phyloP scores from a whole-genome alignment of 2,888 invertebrate species.

The Noctuana brunneofusca region DNA sequence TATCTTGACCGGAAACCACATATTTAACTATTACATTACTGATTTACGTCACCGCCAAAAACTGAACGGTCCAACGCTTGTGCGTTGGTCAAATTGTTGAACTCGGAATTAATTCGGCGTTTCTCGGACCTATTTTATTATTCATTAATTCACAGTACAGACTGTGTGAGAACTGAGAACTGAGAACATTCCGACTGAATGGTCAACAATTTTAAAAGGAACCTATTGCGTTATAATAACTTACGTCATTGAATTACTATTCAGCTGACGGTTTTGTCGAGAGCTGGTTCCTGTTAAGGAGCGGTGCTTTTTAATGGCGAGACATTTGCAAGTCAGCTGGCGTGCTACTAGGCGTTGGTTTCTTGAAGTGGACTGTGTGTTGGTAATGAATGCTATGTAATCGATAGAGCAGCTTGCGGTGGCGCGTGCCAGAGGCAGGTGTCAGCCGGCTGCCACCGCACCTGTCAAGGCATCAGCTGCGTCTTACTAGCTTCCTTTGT shows the following conservation, averaged over 20 bases:
- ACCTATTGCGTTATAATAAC: conserved; percentile 34
- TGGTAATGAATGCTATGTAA: conserved; percentile 52
- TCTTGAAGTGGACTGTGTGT: conserved; percentile 47
- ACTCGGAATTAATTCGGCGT: conserved; percentile 25
- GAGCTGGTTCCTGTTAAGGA: conserved; percentile 35
- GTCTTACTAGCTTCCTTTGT: conserved; percentile 63
- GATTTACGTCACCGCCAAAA: conserved; percentile 18
- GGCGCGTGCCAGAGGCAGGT: conserved; percentile 73
- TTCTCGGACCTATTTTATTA: conserved; percentile 35
- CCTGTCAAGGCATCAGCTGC: conserved; percentile 79
- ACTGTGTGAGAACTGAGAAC: conserved; percentile 28
- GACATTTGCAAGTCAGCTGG: conserved; percentile 58
- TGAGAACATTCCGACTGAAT: conserved; percentile 42
- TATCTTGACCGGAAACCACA: conserved; percentile 24
- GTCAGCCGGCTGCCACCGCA: conserved; percentile 75
- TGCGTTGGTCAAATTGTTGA: conserved; percentile 1
- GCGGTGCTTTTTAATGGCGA: conserved; percentile 43
- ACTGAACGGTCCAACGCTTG: conserved; percentile 8
- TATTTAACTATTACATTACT: conserved; percentile 22
- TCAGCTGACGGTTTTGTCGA: conserved; percentile 42
- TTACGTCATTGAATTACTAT: conserved; percentile 45
- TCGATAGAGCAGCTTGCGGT: conserved; percentile 74
- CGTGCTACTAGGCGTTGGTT: conserved; percentile 46
- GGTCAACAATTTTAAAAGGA: conserved; percentile 34
- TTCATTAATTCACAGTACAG: conserved; percentile 38